Evolutionary conservation across 1,140 invertebrate genomes (phyloP).

Genomic region (Zaprionus vittiger): DNA sequence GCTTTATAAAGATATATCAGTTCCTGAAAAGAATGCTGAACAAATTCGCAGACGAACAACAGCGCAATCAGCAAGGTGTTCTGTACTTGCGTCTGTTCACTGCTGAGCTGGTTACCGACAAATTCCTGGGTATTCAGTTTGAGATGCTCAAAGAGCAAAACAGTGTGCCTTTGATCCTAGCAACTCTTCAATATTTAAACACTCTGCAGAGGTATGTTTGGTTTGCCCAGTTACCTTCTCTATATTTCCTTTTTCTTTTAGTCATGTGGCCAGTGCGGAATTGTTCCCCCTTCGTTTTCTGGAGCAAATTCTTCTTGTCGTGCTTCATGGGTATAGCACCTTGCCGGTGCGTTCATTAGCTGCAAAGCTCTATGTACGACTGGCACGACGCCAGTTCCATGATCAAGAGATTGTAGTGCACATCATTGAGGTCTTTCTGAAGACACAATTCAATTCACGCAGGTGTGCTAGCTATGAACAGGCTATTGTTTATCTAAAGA

Average conservation of each 20-base stretch:
- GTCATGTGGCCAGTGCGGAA: slow-evolving; percentile 51
- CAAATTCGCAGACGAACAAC: slow-evolving; percentile 22
- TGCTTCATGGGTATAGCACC: slow-evolving; percentile 23
- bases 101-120: slow-evolving; percentile 47
- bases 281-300: slow-evolving; percentile 49
- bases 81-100: slow-evolving; percentile 47
- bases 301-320: slow-evolving; percentile 45
- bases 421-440: slow-evolving; percentile 53
- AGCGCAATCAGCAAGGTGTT: slow-evolving; percentile 12
- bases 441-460: slow-evolving; percentile 7
- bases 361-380: slow-evolving; percentile 49
- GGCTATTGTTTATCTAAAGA: slow-evolving; percentile 25
- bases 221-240: not conserved
- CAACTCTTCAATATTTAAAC: slow-evolving; percentile 49
- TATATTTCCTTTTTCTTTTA: not conserved
- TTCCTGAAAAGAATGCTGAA: slow-evolving; percentile 46
- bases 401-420: slow-evolving; percentile 49
- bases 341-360: slow-evolving; percentile 26
- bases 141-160: slow-evolving; percentile 25
- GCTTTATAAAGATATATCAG: slow-evolving; percentile 37
- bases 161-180: slow-evolving; percentile 26
- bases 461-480: slow-evolving; percentile 21
- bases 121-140: slow-evolving; percentile 53
- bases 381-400: slow-evolving; percentile 46
- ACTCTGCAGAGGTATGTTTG: slow-evolving; percentile 46